Evolutionary conservation across 1,140 invertebrate genomes (phyloP).

Genomic region (Calosoma granatense): DNA sequence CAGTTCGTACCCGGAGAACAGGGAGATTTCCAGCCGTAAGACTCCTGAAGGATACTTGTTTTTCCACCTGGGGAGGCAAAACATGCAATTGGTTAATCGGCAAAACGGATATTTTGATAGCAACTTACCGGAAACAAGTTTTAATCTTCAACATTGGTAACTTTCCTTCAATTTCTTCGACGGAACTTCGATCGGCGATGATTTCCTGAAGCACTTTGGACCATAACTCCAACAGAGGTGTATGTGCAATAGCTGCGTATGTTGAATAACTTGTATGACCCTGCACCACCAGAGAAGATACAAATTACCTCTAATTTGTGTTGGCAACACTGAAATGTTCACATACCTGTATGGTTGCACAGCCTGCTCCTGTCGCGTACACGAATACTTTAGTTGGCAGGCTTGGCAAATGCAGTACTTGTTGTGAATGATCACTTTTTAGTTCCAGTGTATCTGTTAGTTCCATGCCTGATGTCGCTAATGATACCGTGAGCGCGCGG

Average conservation of each 20-base stretch:
- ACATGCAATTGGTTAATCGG: background rate
- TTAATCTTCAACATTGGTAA: slow-evolving; percentile 46
- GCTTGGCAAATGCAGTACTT: too few relatives aligned
- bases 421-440: too few relatives aligned
- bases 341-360: slow-evolving; percentile 45
- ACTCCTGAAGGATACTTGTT: slow-evolving; percentile 43
- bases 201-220: slow-evolving; percentile 49
- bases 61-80: slow-evolving; percentile 49
- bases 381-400: too few relatives aligned
- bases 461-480: too few relatives aligned
- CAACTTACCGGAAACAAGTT: slow-evolving; percentile 45
- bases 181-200: slow-evolving; percentile 42
- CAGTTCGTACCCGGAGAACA: slow-evolving; percentile 53
- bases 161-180: slow-evolving; percentile 50
- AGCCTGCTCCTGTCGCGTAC: too few relatives aligned
- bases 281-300: slow-evolving; percentile 30
- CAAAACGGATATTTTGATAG: background rate
- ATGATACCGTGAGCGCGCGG: too few relatives aligned
- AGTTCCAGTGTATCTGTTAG: too few relatives aligned
- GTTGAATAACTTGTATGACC: slow-evolving; percentile 47
- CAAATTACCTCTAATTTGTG: too few relatives aligned
- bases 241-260: slow-evolving; percentile 42
- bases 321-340: too few relatives aligned
- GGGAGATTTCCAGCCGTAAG: slow-evolving; percentile 45
- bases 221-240: slow-evolving; percentile 43